phyloP scores from a whole-genome alignment of 2,888 invertebrate species.

The Drosophila pseudotakahashii region DNA sequence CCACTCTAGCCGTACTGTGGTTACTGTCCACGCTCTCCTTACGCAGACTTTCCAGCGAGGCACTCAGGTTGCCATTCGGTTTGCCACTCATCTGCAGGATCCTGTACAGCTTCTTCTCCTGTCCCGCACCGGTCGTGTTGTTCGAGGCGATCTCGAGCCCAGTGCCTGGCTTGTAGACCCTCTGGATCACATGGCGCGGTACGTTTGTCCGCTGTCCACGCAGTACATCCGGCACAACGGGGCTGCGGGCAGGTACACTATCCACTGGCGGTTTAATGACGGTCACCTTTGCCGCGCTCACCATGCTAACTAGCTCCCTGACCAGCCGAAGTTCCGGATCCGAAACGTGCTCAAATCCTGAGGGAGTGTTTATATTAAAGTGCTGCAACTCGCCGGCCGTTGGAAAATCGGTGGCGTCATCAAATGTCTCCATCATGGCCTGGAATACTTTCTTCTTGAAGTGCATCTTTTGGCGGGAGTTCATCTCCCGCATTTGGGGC shows the following conservation, averaged over 20 bases:
- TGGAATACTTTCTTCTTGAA: conserved; percentile 79
- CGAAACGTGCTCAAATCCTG: conserved; percentile 53
- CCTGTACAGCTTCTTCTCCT: conserved; percentile 51
- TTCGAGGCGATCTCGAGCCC: neutral
- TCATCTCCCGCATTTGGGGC: conserved; percentile 78
- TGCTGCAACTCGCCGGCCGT: conserved; percentile 53
- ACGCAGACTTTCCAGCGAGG: conserved; percentile 21
- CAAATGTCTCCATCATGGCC: conserved; percentile 78
- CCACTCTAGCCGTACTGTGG: neutral
- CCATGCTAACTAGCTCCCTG: conserved; percentile 73
- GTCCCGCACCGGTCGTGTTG: conserved; percentile 9
- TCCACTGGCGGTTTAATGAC: neutral
- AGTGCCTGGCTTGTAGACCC: conserved; percentile 37
- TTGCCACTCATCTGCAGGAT: conserved; percentile 40
- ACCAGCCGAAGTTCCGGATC: conserved; percentile 68
- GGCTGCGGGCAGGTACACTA: neutral
- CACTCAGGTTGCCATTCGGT: neutral
- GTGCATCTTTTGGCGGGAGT: conserved; percentile 77
- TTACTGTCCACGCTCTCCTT: conserved; percentile 52
- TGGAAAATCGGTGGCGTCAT: conserved; percentile 74
- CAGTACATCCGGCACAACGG: neutral
- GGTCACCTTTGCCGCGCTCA: conserved; percentile 69
- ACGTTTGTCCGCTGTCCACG: conserved; percentile 5
- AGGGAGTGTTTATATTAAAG: conserved; percentile 63
- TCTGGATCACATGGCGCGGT: conserved; percentile 40